A percentile compares a stretch with the other conserved stretches of the same genome.
These are phyloP conservation scores for Takifugu bimaculatus DNA, from an alignment of 2,113 vertebrate species.

Conservation along the genomic window DNA sequence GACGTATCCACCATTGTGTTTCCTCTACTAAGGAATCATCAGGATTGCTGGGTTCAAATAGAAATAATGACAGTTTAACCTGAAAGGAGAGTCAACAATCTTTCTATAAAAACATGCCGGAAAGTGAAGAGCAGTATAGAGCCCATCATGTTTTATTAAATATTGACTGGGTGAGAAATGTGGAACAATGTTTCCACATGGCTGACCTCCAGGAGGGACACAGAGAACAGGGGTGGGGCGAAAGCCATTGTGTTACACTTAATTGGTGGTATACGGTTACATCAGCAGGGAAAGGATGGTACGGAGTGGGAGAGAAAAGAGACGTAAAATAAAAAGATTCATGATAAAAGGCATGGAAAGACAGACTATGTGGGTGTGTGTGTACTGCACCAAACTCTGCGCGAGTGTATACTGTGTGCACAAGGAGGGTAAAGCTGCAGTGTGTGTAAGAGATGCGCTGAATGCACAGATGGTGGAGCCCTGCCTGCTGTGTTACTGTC, in stretches of 20 bases:
- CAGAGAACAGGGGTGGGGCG: slow-evolving; percentile 41
- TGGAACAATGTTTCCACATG: slow-evolving; percentile 79
- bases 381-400: slow-evolving; percentile 11
- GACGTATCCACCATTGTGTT: slow-evolving; percentile 5
- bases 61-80: not conserved
- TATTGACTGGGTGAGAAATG: slow-evolving; percentile 72
- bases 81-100: not conserved
- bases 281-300: slow-evolving; percentile 32
- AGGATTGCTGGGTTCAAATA: slow-evolving; percentile 8
- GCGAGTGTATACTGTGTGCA: slow-evolving; percentile 10
- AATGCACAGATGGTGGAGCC: slow-evolving; percentile 75
- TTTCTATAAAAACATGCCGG: no score
- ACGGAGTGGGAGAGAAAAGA: slow-evolving; percentile 29
- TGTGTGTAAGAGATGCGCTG: slow-evolving; percentile 65
- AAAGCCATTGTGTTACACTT: slow-evolving; percentile 62
- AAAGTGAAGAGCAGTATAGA: slow-evolving; percentile 33
- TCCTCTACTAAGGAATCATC: slow-evolving; percentile 14
- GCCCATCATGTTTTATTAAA: slow-evolving; percentile 73
- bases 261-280: slow-evolving; percentile 64
- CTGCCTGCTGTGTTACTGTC: slow-evolving; percentile 74
- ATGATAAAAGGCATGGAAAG: not conserved
- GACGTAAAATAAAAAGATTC: not conserved
- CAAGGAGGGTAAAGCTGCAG: slow-evolving; percentile 17
- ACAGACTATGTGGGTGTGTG: slow-evolving; percentile 27
- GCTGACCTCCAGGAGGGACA: slow-evolving; percentile 62